phyloP scores from a whole-genome alignment of 2,888 invertebrate species.

The Tanytarsus gracilentus region DNA sequence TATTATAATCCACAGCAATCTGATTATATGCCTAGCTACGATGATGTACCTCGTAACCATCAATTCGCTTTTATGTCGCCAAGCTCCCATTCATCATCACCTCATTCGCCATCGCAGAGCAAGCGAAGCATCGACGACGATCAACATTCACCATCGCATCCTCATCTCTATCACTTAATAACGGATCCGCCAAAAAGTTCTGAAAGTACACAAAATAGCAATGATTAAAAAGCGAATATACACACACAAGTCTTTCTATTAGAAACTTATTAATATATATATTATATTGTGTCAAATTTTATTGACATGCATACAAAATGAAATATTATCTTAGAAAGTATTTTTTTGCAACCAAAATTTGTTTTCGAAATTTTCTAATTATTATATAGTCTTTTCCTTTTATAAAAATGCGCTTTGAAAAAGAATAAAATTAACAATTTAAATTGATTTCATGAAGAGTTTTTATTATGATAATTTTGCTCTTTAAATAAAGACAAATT shows the following conservation, averaged over 20 bases:
- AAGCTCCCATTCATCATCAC: constrained; percentile 22
- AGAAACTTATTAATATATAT: neutral
- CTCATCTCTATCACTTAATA: constrained; percentile 21
- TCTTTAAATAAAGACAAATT: too few species aligned
- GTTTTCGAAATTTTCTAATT: too few species aligned
- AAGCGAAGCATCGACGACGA: constrained; percentile 24
- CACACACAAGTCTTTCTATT: neutral
- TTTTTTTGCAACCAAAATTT: too few species aligned
- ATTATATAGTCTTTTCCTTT: too few species aligned
- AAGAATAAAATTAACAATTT: too few species aligned
- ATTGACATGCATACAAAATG: too few species aligned
- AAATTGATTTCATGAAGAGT: too few species aligned
- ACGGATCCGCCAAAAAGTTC: constrained; percentile 27
- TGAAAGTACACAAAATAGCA: constrained; percentile 23
- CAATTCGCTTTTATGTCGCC: constrained; percentile 32
- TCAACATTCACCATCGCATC: constrained; percentile 16
- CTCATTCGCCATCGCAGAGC: constrained; percentile 13
- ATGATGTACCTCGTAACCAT: constrained; percentile 41
- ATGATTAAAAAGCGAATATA: constrained; percentile 19
- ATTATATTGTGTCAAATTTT: too few species aligned
- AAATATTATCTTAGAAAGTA: too few species aligned
- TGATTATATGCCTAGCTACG: constrained; percentile 43
- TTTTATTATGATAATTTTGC: too few species aligned
- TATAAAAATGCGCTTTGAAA: too few species aligned
- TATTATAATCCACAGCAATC: constrained; percentile 43